phyloP scores from a whole-genome alignment of 2,113 vertebrate genomes.

The Stictonetta naevosa region DNA sequence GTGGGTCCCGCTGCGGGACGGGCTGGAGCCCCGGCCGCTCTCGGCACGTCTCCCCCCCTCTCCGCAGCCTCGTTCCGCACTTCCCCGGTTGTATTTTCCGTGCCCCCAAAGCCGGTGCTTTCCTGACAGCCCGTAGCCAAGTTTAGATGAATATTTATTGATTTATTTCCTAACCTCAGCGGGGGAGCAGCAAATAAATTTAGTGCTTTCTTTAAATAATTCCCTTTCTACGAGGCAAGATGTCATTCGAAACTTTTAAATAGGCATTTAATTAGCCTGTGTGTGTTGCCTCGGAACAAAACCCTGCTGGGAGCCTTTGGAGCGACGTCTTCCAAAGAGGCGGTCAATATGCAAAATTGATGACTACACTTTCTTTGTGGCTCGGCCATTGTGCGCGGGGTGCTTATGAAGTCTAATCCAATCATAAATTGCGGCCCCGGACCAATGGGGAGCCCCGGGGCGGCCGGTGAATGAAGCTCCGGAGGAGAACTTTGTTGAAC shows the following conservation, averaged over 20 bases:
- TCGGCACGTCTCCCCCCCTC: not conserved
- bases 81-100: conserved; percentile 38
- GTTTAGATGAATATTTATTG: conserved; percentile 86
- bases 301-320: conserved; percentile 76
- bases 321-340: conserved; percentile 80
- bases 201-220: conserved; percentile 84
- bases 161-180: conserved; percentile 81
- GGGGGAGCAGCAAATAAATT: conserved; percentile 81
- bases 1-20: too few relatives aligned
- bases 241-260: conserved; percentile 88
- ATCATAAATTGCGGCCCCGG: conserved; percentile 92
- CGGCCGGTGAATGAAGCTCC: conserved; percentile 86
- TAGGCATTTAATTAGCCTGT: conserved; percentile 91
- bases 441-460: conserved; percentile 84
- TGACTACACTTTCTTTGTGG: conserved; percentile 88
- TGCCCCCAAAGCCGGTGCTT: not conserved
- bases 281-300: conserved; percentile 83
- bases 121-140: conserved; percentile 53
- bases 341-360: conserved; percentile 91
- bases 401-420: conserved; percentile 98
- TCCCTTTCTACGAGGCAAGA: conserved; percentile 82
- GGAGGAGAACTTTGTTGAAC: conserved; percentile 93
- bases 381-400: conserved; percentile 84
- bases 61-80: not conserved
- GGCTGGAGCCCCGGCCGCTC: too few relatives aligned